These are phyloP conservation scores for Tridacna gigas DNA, from an alignment of 2,888 invertebrate species.

Conservation along the genomic window DNA sequence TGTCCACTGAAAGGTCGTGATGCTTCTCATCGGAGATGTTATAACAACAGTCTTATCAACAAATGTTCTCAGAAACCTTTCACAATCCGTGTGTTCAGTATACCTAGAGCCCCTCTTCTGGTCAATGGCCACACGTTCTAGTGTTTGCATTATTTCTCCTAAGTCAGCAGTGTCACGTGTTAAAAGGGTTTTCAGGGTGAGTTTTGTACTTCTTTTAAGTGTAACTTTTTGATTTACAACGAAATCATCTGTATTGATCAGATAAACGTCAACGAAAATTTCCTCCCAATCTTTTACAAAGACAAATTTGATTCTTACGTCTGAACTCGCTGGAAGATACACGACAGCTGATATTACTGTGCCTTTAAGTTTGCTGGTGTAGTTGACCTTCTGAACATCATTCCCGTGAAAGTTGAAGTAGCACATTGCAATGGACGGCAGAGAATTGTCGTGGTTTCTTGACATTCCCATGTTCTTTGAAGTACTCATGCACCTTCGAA, in stretches of 20 bases:
- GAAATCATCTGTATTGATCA: background rate
- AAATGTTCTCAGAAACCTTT: background rate
- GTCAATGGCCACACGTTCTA: background rate
- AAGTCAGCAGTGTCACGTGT: background rate
- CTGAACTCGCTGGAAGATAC: background rate
- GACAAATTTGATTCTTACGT: background rate
- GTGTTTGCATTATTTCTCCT: background rate
- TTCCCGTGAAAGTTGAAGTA: background rate
- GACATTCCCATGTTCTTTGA: slow-evolving; percentile 21
- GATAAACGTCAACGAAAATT: background rate
- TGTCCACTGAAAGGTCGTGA: slow-evolving; percentile 49
- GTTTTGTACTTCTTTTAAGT: background rate
- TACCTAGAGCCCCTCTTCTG: background rate
- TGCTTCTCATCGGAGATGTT: slow-evolving; percentile 36
- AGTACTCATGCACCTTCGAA: slow-evolving; percentile 24
- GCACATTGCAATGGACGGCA: slow-evolving; percentile 11
- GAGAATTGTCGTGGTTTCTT: background rate
- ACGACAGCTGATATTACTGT: background rate
- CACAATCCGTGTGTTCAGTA: background rate
- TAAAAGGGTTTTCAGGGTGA: background rate
- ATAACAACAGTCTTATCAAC: slow-evolving; percentile 18
- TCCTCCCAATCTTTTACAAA: background rate
- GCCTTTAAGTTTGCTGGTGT: too few relatives aligned
- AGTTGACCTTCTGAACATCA: background rate
- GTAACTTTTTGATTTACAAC: background rate